phyloP scores from a whole-genome alignment of 2,113 vertebrate species.

The Scopus umbretta region DNA sequence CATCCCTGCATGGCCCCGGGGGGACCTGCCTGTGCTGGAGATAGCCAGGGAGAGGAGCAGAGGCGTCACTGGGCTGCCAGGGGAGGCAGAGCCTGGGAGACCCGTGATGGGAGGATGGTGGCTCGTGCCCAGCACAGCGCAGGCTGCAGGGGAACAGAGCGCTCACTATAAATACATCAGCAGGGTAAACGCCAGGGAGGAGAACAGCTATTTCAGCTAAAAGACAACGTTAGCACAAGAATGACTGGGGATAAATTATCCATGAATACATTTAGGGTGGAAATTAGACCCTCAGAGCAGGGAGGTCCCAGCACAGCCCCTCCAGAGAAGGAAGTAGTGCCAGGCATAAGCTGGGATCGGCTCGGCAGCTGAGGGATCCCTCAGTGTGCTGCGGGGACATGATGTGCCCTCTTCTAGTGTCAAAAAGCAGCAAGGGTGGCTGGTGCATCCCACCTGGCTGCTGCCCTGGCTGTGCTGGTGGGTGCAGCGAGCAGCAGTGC shows the following conservation, averaged over 20 bases:
- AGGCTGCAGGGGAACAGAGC: not conserved
- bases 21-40: not conserved
- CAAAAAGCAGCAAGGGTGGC: not conserved
- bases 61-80: not conserved
- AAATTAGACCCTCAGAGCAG: constrained; percentile 11
- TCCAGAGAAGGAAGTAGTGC: not conserved
- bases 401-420: not conserved
- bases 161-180: constrained; percentile 53
- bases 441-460: not conserved
- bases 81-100: not conserved
- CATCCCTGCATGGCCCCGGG: not conserved
- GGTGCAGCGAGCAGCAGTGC: not conserved
- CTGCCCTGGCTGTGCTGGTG: not conserved
- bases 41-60: not conserved
- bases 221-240: constrained; percentile 48
- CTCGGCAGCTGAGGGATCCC: not conserved
- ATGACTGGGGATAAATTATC: constrained; percentile 48
- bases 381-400: accelerated
- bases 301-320: not conserved
- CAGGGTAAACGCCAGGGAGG: constrained; percentile 12
- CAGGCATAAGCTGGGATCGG: not conserved
- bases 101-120: not conserved
- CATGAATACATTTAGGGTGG: constrained; percentile 31
- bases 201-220: constrained; percentile 61
- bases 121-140: not conserved